Evolutionary conservation across 2,888 invertebrate species (phyloP).

Genomic region (Dryadula phaetusa): DNA sequence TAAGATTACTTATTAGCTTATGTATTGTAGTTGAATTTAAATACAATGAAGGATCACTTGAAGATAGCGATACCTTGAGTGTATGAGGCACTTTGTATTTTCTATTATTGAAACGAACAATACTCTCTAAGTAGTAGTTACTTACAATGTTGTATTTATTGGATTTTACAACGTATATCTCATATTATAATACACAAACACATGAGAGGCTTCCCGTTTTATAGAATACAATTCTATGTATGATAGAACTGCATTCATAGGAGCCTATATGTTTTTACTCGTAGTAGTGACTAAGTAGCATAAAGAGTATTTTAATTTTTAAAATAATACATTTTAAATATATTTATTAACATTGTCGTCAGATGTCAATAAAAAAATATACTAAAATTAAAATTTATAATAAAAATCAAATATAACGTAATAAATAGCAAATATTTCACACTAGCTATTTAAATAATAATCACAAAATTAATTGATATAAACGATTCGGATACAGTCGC

Average conservation of each 20-base stretch:
- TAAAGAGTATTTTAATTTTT: no score
- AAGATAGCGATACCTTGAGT: neutral
- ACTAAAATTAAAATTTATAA: neutral
- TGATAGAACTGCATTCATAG: no score
- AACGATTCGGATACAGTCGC: neutral
- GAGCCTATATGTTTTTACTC: neutral
- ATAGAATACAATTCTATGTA: no score
- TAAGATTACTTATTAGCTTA: no score
- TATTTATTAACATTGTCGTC: no score
- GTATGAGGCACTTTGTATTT: neutral
- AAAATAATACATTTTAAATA: no score
- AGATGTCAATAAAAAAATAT: no score
- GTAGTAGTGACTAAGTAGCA: no score
- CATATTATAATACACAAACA: neutral
- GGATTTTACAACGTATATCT: slow-evolving; percentile 5
- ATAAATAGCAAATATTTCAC: neutral
- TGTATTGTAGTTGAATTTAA: neutral
- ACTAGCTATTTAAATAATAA: neutral
- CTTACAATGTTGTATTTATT: slow-evolving; percentile 7
- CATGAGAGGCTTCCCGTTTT: slow-evolving; percentile 6
- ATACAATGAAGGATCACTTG: neutral
- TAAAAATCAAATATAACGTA: neutral
- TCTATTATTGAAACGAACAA: neutral
- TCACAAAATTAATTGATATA: neutral
- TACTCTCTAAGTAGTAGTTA: neutral